Evolutionary conservation across 1,140 invertebrate species (phyloP).

Genomic region (Bombus terrestris): DNA sequence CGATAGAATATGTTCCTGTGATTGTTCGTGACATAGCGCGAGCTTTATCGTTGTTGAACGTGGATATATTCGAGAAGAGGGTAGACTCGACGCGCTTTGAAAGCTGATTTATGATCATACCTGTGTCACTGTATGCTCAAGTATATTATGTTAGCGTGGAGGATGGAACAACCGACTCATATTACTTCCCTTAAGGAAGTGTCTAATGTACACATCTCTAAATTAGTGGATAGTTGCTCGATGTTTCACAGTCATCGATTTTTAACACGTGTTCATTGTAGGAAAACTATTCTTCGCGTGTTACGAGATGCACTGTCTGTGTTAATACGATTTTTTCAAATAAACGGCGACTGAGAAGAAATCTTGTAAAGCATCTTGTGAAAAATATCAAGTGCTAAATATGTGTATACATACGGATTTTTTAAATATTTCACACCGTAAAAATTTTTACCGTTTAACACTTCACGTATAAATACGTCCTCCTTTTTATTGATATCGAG

Average conservation of each 20-base stretch:
- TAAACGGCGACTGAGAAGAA: too few relatives aligned
- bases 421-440: too few relatives aligned
- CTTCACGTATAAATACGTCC: too few relatives aligned
- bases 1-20: not conserved
- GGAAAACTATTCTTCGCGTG: too few relatives aligned
- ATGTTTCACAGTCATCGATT: not conserved
- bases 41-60: not conserved
- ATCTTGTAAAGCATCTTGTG: too few relatives aligned
- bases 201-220: not conserved
- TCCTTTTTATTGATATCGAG: too few relatives aligned
- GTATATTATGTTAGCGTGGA: not conserved
- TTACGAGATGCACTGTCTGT: too few relatives aligned
- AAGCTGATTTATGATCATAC: not conserved
- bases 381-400: too few relatives aligned
- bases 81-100: not conserved
- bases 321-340: too few relatives aligned
- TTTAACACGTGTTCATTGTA: not conserved
- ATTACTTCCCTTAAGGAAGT: not conserved
- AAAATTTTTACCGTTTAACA: too few relatives aligned
- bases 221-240: not conserved
- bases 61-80: not conserved
- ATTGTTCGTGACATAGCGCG: not conserved
- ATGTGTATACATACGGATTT: too few relatives aligned
- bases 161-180: not conserved
- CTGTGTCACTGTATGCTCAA: not conserved